These are phyloP conservation scores for Erythrocebus patas DNA, from an alignment of 2,113 vertebrate species.

Conservation along the genomic window DNA sequence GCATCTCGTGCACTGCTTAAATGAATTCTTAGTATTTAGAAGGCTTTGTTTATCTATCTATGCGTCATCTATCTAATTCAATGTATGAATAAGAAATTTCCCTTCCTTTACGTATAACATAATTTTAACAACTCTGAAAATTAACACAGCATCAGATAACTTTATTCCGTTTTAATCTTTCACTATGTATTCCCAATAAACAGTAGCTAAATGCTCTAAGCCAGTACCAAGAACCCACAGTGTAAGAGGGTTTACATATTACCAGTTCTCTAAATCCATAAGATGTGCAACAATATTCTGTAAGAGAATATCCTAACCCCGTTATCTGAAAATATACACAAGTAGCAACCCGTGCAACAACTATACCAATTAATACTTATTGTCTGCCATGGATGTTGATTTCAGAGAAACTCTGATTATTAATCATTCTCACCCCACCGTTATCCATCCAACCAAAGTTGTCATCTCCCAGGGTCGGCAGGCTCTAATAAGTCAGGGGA, in stretches of 20 bases:
- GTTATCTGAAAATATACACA: neutral
- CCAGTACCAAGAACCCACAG: neutral
- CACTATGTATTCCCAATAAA: neutral
- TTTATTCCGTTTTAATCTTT: neutral
- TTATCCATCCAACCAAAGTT: neutral
- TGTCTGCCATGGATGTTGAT: neutral
- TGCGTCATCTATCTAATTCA: neutral
- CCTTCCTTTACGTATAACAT: neutral
- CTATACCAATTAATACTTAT: neutral
- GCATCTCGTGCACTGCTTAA: neutral
- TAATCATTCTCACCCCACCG: neutral
- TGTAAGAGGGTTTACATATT: neutral
- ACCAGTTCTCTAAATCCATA: neutral
- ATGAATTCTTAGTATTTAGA: neutral
- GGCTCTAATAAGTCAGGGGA: conserved; percentile 7
- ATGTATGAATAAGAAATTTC: neutral
- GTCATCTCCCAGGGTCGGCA: conserved; percentile 7
- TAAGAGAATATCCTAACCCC: neutral
- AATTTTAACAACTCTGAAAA: neutral
- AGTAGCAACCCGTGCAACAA: neutral
- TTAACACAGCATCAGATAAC: neutral
- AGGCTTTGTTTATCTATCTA: neutral
- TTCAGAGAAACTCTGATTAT: neutral
- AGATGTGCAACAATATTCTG: neutral
- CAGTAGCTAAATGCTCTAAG: neutral